phyloP scores from a whole-genome alignment of 2,797 vertebrate genomes.

The Anas flavirostris region DNA sequence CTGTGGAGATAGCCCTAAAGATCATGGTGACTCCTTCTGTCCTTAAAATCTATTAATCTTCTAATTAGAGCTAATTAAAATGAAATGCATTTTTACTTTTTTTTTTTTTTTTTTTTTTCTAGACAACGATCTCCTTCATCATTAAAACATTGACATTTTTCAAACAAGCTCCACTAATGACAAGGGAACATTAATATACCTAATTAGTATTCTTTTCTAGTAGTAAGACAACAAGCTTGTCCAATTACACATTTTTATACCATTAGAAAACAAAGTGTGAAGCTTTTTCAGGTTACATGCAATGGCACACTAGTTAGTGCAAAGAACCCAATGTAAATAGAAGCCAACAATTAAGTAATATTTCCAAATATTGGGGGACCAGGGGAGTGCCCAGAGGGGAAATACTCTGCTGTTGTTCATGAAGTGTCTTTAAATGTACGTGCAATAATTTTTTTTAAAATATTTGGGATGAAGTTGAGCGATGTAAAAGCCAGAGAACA shows the following conservation, averaged over 20 bases:
- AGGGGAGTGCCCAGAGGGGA: not conserved
- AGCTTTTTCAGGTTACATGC: not conserved
- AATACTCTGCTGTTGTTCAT: not conserved
- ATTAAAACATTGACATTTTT: conserved; percentile 55
- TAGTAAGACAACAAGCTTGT: conserved; percentile 30
- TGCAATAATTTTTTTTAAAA: not conserved
- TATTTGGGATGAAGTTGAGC: not conserved
- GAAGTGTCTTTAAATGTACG: not conserved
- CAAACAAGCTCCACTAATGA: conserved; percentile 35
- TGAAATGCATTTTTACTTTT: conserved; percentile 16
- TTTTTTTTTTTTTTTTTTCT: not conserved
- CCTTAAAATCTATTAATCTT: conserved; percentile 56
- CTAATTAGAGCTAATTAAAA: conserved; percentile 61
- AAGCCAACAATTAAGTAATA: not conserved
- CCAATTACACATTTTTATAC: conserved; percentile 39
- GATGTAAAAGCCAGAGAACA: not conserved
- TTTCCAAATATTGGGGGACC: not conserved
- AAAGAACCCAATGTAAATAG: not conserved
- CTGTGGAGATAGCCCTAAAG: conserved; percentile 1
- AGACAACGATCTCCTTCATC: conserved; percentile 44
- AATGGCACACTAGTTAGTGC: not conserved
- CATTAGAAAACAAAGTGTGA: conserved; percentile 15
- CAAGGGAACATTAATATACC: conserved; percentile 5
- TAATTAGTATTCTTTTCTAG: conserved; percentile 54
- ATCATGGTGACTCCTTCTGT: conserved; percentile 9